Evolutionary conservation across 1,140 invertebrate genomes (phyloP), one percentile per base, ranked within the genome.

Genomic region (Drosophila willistoni): DNA sequence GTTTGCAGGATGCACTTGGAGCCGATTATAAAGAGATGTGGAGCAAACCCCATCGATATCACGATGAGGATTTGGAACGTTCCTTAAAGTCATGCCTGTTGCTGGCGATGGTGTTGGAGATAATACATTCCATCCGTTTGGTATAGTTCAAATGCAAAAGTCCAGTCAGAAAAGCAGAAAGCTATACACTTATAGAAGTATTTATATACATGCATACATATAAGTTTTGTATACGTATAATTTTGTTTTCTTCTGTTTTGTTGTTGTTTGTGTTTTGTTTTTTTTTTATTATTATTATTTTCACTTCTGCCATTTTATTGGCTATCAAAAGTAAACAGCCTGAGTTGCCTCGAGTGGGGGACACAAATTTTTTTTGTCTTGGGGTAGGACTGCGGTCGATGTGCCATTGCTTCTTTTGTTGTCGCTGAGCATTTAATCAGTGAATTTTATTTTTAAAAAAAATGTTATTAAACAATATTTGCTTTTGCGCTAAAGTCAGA

Each of bases 381-480:
- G 84, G 80, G 77, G 76, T 89, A 89, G 84, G 83, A 74, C 84
- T 34, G 67, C 62, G 61, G 71, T 54, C 66, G 47, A 64, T 77
- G 67, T 71, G 67, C 68, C 75, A 71, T 79, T 79, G 82, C 70
- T 59, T 1, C 2, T 64, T 42, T 59, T 56, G 66, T 34, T 64
- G 64, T 56, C 57, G 64, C 61, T 64, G 73, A 29, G 39, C 74
- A 47, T 74, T 80, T 89, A 89, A 89, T 89, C 84, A 89, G 84
- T 89, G 78, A 80, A 90, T 81, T 84, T 71, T 89, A 90, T 89
- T 89, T 89, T 81, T 79, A 89, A 29, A 29, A 25, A 89, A 87
- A 89, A 78, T 89, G 71, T 78, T 89, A 89, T 89, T 89, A 89
- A 89, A 89, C 84, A 89, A 85, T 89, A 89, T 89, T 89, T 89